Evolutionary conservation across 2,113 vertebrate genomes (phyloP).

Genomic region (Phalacrocorax carbo): DNA sequence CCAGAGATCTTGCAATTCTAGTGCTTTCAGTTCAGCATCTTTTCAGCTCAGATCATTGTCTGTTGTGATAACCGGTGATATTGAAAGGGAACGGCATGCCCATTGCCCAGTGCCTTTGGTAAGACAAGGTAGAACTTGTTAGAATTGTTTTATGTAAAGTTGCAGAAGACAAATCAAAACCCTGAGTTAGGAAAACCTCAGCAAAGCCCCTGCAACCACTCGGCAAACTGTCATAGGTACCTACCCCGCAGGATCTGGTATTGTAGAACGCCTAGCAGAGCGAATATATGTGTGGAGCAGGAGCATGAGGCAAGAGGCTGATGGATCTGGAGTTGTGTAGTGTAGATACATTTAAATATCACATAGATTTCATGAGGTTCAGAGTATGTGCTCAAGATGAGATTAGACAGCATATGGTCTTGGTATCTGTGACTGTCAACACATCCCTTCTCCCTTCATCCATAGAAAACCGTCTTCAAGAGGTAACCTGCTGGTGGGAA

Average conservation of each 20-base stretch:
- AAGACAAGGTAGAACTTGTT: neutral
- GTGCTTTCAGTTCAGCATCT: neutral
- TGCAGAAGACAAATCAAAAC: neutral
- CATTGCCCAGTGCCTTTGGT: neutral
- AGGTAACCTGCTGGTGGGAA: constrained; percentile 39
- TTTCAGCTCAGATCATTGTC: neutral
- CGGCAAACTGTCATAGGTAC: neutral
- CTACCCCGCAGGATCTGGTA: neutral
- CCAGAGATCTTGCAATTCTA: neutral
- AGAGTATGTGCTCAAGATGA: constrained; percentile 41
- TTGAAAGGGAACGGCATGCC: too few relatives aligned
- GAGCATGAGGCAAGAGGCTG: neutral
- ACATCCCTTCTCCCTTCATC: constrained; percentile 56
- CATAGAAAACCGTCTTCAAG: constrained; percentile 35
- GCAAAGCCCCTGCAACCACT: neutral
- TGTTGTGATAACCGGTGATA: neutral
- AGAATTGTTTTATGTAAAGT: neutral
- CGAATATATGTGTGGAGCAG: neutral
- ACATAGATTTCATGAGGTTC: constrained; percentile 6
- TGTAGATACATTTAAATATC: constrained; percentile 21
- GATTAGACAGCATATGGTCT: constrained; percentile 64
- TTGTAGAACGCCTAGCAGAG: neutral
- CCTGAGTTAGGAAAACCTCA: neutral
- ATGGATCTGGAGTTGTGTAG: neutral
- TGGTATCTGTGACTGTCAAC: constrained; percentile 62